Percentiles rank a stretch among this genome's conserved stretches.
phyloP scores from a whole-genome alignment of 2,113 vertebrate genomes.

The Rynchops niger region DNA sequence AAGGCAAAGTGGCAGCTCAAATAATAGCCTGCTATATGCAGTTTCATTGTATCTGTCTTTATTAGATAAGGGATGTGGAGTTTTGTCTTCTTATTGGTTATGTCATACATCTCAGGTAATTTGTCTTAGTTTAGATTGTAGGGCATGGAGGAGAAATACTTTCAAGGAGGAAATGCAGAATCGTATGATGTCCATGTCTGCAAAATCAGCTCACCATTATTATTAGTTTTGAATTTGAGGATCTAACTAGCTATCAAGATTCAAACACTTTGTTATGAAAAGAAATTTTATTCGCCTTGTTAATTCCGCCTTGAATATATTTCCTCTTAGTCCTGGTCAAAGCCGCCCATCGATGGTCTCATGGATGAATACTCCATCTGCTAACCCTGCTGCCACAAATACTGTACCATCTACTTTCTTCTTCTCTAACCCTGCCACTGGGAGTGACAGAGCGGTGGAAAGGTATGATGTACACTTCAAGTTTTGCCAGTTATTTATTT shows the following conservation, averaged over 20 bases:
- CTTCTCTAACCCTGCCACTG: not conserved
- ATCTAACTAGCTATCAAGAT: not conserved
- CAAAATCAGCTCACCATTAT: not conserved
- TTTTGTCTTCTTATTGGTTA: slow-evolving; percentile 11
- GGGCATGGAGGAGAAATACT: not conserved
- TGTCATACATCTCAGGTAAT: not conserved
- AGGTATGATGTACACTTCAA: slow-evolving; percentile 46
- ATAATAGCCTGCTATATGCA: slow-evolving; percentile 54
- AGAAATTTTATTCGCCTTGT: not conserved
- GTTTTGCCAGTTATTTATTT: not conserved
- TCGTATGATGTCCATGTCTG: not conserved
- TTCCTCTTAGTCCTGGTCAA: slow-evolving; percentile 62
- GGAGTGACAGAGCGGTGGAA: slow-evolving; percentile 60
- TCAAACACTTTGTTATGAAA: not conserved
- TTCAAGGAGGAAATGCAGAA: not conserved
- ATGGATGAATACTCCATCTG: slow-evolving; percentile 73
- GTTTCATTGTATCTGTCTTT: slow-evolving; percentile 38
- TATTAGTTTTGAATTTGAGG: not conserved
- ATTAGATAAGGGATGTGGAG: not conserved
- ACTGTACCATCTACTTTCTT: slow-evolving; percentile 24
- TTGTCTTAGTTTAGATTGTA: not conserved
- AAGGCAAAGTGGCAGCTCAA: slow-evolving; percentile 57
- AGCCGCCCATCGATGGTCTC: slow-evolving; percentile 73
- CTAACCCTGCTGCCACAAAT: not conserved
- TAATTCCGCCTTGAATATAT: not conserved